Conservation (phyloP, 2,113 vertebrate species). For the Lophius piscatorius region DNA sequence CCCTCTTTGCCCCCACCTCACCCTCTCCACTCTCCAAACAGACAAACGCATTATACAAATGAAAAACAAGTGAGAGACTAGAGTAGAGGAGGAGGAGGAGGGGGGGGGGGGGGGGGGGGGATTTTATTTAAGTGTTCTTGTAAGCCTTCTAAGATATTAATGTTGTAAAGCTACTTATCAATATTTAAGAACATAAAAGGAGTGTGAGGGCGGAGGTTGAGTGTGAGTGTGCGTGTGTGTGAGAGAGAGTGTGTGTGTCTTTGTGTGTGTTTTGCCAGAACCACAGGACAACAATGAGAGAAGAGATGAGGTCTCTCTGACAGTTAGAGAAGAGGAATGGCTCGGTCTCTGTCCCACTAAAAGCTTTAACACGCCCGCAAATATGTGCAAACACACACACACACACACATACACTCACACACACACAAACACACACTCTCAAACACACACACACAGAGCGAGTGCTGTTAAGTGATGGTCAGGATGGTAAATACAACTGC, state of each 20-base stretch:
- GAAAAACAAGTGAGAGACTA: conserved; percentile 83
- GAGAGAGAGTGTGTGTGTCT: conserved; percentile 35
- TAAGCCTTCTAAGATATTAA: conserved; percentile 99
- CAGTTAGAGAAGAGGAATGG: conserved; percentile 69
- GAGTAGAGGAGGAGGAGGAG: conserved; percentile 73
- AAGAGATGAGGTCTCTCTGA: conserved; percentile 66
- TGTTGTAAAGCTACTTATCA: conserved; percentile 99
- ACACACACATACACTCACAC: conserved; percentile 27
- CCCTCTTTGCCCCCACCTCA: background rate
- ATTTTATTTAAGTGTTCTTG: conserved; percentile 99
- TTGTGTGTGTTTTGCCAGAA: conserved; percentile 22
- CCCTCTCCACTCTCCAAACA: conserved; percentile 47
- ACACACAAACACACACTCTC: conserved; percentile 23
- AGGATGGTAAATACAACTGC: conserved; percentile 71
- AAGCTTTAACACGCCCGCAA: conserved; percentile 63
- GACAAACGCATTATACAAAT: conserved; percentile 91
- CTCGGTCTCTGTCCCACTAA: conserved; percentile 60
- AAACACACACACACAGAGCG: conserved; percentile 27
- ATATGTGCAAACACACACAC: conserved; percentile 4
- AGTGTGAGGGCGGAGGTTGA: conserved; percentile 59
- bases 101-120: conserved; percentile 74
- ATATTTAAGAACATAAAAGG: conserved; percentile 99
- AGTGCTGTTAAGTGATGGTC: conserved; percentile 68
- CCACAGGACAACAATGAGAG: conserved; percentile 54
- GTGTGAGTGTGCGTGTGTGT: conserved; percentile 38